phyloP scores from a whole-genome alignment of 1,140 invertebrate species.

The Eupeodes corollae region DNA sequence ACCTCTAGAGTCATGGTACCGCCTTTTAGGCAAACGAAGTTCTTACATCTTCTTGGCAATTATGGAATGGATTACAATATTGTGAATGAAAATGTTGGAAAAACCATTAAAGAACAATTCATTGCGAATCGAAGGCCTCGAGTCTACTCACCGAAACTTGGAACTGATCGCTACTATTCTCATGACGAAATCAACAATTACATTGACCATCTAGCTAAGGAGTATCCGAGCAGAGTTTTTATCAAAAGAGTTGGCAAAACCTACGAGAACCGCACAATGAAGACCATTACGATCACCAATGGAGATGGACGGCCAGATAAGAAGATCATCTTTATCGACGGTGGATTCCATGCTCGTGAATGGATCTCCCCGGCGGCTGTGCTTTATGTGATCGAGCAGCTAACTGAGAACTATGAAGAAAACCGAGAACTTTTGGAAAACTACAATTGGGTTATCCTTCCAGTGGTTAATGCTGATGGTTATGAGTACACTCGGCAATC shows the following conservation, averaged over 20 bases:
- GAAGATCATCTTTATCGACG: constrained; percentile 44
- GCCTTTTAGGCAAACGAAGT: constrained; percentile 11
- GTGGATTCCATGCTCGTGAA: constrained; percentile 52
- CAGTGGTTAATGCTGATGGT: constrained; percentile 43
- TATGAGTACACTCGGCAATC: constrained; percentile 24
- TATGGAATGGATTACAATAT: constrained; percentile 10
- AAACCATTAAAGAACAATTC: constrained; percentile 11
- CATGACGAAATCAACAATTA: constrained; percentile 41
- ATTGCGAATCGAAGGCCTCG: constrained; percentile 11
- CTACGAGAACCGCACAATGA: constrained; percentile 41
- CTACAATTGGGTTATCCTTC: constrained; percentile 48
- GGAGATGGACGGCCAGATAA: constrained; percentile 33
- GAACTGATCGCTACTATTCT: constrained; percentile 21
- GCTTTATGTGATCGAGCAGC: constrained; percentile 48
- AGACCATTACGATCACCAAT: constrained; percentile 43
- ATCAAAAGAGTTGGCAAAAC: constrained; percentile 38
- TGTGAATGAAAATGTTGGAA: constrained; percentile 16
- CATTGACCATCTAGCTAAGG: constrained; percentile 35
- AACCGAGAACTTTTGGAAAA: constrained; percentile 36
- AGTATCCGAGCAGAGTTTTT: constrained; percentile 34
- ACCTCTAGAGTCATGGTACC: constrained; percentile 15
- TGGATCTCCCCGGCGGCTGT: constrained; percentile 54
- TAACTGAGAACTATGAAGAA: constrained; percentile 42
- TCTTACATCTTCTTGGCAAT: constrained; percentile 10
- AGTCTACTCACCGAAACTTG: constrained; percentile 4